phyloP scores from a whole-genome alignment of 2,797 vertebrate species.

The Nasua narica region DNA sequence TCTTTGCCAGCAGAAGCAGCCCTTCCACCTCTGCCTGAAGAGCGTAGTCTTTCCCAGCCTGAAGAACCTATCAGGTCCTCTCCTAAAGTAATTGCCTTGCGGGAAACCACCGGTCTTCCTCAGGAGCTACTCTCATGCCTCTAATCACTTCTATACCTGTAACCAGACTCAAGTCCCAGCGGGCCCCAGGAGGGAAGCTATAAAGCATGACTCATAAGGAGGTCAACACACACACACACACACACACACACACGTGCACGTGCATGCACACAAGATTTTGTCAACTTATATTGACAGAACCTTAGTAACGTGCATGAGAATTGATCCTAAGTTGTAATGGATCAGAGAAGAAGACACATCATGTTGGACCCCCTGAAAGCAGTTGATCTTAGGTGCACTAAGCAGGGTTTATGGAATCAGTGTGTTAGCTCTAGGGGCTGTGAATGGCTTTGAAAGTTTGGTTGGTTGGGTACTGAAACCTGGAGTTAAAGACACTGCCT shows the following conservation, averaged over 20 bases:
- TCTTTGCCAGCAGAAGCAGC: background rate
- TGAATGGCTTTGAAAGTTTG: background rate
- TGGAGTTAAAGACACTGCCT: background rate
- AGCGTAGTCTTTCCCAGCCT: background rate
- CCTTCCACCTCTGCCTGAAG: background rate
- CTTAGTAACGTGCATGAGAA: background rate
- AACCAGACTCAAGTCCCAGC: background rate
- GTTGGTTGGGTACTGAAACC: background rate
- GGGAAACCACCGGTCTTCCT: background rate
- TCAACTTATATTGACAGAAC: background rate
- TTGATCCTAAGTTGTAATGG: background rate
- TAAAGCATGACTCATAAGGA: background rate
- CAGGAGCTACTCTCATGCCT: background rate
- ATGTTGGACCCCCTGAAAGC: background rate
- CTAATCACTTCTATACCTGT: background rate
- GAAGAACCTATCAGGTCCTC: background rate
- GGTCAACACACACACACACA: background rate
- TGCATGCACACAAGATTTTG: background rate
- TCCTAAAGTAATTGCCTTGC: background rate
- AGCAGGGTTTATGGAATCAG: background rate
- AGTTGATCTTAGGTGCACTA: background rate
- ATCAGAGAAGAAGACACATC: background rate
- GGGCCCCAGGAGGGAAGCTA: background rate
- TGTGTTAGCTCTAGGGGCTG: background rate
- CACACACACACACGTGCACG: background rate